Evolutionary conservation across 2,888 invertebrate species (phyloP).

Genomic region (Aradus depressus): DNA sequence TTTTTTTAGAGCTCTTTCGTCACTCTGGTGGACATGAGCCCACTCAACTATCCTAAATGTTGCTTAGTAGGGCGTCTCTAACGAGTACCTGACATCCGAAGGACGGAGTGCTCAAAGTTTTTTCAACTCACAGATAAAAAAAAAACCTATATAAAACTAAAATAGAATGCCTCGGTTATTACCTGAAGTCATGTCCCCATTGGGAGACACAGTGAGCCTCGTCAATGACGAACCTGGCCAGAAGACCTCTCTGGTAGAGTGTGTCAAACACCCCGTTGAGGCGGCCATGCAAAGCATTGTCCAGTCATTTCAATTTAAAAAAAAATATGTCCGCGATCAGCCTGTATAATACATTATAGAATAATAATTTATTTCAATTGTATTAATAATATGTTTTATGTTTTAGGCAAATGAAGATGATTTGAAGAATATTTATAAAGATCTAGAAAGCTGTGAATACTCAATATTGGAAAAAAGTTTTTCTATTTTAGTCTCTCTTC

Average conservation of each 20-base stretch:
- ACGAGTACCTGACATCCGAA: no score
- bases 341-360: background rate
- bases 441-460: slow-evolving; percentile 43
- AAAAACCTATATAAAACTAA: background rate
- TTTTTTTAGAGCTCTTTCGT: no score
- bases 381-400: background rate
- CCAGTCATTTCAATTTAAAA: no score
- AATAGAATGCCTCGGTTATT: slow-evolving; percentile 5
- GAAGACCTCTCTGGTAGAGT: slow-evolving; percentile 57
- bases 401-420: slow-evolving; percentile 9
- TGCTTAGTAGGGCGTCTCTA: no score
- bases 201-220: slow-evolving; percentile 98
- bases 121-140: no score
- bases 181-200: slow-evolving; percentile 93
- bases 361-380: background rate
- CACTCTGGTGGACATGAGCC: no score
- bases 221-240: slow-evolving; percentile 88
- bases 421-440: slow-evolving; percentile 6
- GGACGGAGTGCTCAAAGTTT: no score
- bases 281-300: no score
- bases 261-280: slow-evolving; percentile 54
- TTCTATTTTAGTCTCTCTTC: slow-evolving; percentile 51
- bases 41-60: no score
- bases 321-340: background rate
- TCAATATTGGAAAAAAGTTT: slow-evolving; percentile 53